Evolutionary conservation across 2,888 invertebrate species (phyloP), one percentile per base, ranked within the genome.

Genomic region (Epinotia nisella): DNA sequence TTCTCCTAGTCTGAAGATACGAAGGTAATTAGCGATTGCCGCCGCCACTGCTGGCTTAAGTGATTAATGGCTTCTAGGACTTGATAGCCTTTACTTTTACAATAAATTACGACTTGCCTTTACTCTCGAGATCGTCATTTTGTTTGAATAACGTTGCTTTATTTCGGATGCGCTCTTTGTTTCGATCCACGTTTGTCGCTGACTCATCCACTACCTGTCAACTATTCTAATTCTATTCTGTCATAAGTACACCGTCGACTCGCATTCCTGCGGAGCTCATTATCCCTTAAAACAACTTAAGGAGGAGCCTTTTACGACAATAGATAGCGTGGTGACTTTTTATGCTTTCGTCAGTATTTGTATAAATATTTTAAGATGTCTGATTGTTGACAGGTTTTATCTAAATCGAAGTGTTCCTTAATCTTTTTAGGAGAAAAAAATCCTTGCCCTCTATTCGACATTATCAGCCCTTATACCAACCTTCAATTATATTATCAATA

Each of bases 201-300:
- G 91, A 91, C 81, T 91, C 90, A 90, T 81, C 82, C 82, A 78
- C 86, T 90, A 91, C 90, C 90, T 92, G 92, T 90, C 89, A 87
- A 82, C 85, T 86, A 85, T 86, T 87, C 83, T 85, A 86, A 85
- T 83, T 83, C 84, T 87, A 87, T 89, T 91, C 84, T 84, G 89
- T 91, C 89, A 90, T 83, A 64, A 73, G 69, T 51, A 84, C 78
- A 79, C 83, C 85, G 88, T 86, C 90, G 85, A 86, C 85, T 85
- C 83, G 86, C 84, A 87, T 87, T 87, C 86, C 83, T 83, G 79
- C 81, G 83, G 83, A 86, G 84, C 87, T 91, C 87, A 89, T 90
- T 90, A 90, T 85, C 86, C 84, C 80, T 84, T 90, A 90, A 89
- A 88, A 88, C 87, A 87, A 83, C 86, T 85, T 88, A 85, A 83